Evolutionary conservation across 2,888 invertebrate species (phyloP).

Genomic region (Drosophila sordidapex): DNA sequence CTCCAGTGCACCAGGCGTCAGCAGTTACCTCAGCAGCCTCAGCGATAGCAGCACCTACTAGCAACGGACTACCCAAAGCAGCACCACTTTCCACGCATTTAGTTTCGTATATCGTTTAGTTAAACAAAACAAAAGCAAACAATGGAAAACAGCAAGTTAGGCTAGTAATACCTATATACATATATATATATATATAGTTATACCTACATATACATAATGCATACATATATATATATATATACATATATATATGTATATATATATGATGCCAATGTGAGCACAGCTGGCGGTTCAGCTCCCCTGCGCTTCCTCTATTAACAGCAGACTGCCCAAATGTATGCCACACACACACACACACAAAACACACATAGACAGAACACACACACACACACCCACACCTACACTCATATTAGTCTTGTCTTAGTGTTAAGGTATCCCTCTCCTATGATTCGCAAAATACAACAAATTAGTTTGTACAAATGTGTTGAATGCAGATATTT

Average conservation of each 20-base stretch:
- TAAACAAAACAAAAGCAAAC: slow-evolving; percentile 16
- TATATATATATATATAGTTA: slow-evolving; percentile 1
- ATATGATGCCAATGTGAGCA: slow-evolving; percentile 32
- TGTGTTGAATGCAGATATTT: slow-evolving; percentile 34
- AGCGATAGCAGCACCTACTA: slow-evolving; percentile 79
- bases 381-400: slow-evolving; percentile 11
- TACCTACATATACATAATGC: slow-evolving; percentile 8
- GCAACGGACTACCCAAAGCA: slow-evolving; percentile 56
- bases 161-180: slow-evolving; percentile 37
- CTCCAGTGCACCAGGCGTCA: slow-evolving; percentile 70
- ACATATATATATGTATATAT: slow-evolving; percentile 3
- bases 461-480: slow-evolving; percentile 67
- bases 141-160: slow-evolving; percentile 29
- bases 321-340: slow-evolving; percentile 38
- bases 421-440: slow-evolving; percentile 52
- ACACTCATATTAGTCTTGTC: slow-evolving; percentile 46
- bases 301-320: slow-evolving; percentile 46
- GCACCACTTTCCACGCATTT: slow-evolving; percentile 43
- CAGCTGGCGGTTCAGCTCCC: slow-evolving; percentile 26
- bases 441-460: slow-evolving; percentile 59
- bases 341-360: slow-evolving; percentile 7
- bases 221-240: neutral
- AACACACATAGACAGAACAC: neutral
- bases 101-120: slow-evolving; percentile 41
- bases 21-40: slow-evolving; percentile 73